These are phyloP conservation scores for Neria commutata DNA, from an alignment of 2,888 invertebrate genomes.

Conservation along the genomic window DNA sequence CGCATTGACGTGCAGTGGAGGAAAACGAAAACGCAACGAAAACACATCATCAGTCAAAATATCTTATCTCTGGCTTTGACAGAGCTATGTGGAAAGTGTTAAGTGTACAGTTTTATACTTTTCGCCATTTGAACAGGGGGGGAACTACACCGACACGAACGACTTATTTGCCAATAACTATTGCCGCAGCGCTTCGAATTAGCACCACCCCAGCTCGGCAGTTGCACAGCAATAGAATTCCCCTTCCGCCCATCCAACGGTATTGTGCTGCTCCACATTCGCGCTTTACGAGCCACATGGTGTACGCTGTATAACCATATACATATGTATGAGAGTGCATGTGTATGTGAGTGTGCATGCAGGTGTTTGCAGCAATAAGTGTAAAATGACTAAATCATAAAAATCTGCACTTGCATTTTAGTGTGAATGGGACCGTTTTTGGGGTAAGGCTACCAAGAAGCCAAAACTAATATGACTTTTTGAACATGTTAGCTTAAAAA, in stretches of 20 bases:
- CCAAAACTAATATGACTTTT: too few relatives aligned
- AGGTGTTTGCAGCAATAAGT: too few relatives aligned
- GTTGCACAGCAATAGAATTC: constrained; percentile 24
- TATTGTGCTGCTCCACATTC: neutral
- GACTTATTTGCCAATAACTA: constrained; percentile 19
- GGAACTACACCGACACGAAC: constrained; percentile 15
- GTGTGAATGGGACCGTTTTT: too few relatives aligned
- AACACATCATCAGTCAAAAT: constrained; percentile 57
- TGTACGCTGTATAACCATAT: too few relatives aligned
- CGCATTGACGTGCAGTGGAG: constrained; percentile 6
- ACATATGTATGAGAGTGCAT: too few relatives aligned
- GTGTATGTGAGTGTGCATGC: too few relatives aligned
- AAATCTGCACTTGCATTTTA: too few relatives aligned
- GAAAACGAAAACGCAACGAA: constrained; percentile 40
- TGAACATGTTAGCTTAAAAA: too few relatives aligned
- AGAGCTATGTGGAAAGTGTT: constrained; percentile 21
- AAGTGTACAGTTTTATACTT: constrained; percentile 1
- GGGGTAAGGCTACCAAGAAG: too few relatives aligned
- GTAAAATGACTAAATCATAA: too few relatives aligned
- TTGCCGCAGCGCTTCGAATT: constrained; percentile 17
- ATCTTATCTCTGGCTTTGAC: constrained; percentile 45
- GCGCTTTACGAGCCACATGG: too few relatives aligned
- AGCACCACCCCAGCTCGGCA: constrained; percentile 30
- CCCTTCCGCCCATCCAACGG: too few relatives aligned
- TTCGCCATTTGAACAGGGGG: constrained; percentile 13